phyloP scores from a whole-genome alignment of 2,113 vertebrate species.

The Blennius ocellaris region DNA sequence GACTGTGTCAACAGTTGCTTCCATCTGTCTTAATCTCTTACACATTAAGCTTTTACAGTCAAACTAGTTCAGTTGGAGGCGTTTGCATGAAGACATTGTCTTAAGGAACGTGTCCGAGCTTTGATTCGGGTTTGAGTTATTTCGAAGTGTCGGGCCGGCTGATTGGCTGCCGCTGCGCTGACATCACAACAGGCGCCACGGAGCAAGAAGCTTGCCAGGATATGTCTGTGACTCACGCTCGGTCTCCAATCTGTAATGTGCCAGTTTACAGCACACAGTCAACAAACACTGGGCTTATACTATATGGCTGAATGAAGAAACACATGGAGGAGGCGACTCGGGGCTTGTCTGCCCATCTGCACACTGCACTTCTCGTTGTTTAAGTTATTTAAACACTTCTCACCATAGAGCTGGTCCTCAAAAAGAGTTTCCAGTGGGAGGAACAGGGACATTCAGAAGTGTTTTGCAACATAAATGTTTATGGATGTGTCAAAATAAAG shows the following conservation, averaged over 20 bases:
- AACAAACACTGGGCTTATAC: constrained; percentile 55
- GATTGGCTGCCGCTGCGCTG: constrained; percentile 37
- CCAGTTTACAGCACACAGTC: constrained; percentile 50
- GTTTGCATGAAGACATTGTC: neutral
- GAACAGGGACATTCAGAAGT: neutral
- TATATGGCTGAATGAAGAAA: constrained; percentile 50
- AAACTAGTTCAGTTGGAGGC: neutral
- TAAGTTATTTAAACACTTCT: constrained; percentile 12
- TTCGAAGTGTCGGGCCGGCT: constrained; percentile 6
- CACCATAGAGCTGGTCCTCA: neutral
- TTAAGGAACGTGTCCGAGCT: constrained; percentile 21
- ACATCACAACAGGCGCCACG: constrained; percentile 38
- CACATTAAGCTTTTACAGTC: too few species aligned
- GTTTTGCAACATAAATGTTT: too few species aligned
- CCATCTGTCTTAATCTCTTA: neutral
- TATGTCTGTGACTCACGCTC: constrained; percentile 56
- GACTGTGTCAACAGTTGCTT: constrained; percentile 11
- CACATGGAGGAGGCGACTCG: constrained; percentile 50
- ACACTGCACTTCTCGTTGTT: constrained; percentile 7
- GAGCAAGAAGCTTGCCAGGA: constrained; percentile 47
- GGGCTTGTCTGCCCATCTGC: constrained; percentile 38
- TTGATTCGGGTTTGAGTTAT: constrained; percentile 27
- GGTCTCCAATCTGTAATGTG: constrained; percentile 48
- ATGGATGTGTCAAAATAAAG: too few species aligned
- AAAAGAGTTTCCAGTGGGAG: constrained; percentile 4